Evolutionary conservation across 2,888 invertebrate genomes (phyloP).

Genomic region (Acronicta leporina): DNA sequence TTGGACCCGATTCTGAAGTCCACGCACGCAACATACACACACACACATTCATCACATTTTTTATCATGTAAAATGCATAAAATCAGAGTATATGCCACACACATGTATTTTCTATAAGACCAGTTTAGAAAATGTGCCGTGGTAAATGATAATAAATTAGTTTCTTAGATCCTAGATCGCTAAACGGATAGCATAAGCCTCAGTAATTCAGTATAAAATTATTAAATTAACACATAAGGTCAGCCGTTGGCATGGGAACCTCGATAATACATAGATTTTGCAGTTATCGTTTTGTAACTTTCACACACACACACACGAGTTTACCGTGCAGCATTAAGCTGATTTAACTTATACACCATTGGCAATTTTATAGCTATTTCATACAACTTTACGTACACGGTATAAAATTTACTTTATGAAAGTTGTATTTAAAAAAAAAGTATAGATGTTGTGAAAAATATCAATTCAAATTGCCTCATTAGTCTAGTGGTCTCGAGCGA

Average conservation of each 20-base stretch:
- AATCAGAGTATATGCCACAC: too few species aligned
- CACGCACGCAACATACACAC: too few species aligned
- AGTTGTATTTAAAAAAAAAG: too few species aligned
- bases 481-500: too few species aligned
- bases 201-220: slow-evolving; percentile 18
- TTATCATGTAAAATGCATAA: too few species aligned
- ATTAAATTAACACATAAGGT: slow-evolving; percentile 26
- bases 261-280: slow-evolving; percentile 43
- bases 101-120: too few species aligned
- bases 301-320: slow-evolving; percentile 41
- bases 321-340: slow-evolving; percentile 26
- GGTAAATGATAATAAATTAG: not conserved
- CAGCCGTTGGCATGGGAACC: slow-evolving; percentile 29
- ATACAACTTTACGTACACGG: not conserved
- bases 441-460: too few species aligned
- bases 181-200: slow-evolving; percentile 12
- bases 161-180: slow-evolving; percentile 5
- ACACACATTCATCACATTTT: too few species aligned
- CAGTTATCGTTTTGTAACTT: slow-evolving; percentile 42
- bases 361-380: not conserved
- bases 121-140: not conserved
- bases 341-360: not conserved
- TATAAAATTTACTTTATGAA: too few species aligned
- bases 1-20: too few species aligned
- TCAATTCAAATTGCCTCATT: too few species aligned